Evolutionary conservation across 1,140 invertebrate species (phyloP).

Genomic region (Plutomurus gul): DNA sequence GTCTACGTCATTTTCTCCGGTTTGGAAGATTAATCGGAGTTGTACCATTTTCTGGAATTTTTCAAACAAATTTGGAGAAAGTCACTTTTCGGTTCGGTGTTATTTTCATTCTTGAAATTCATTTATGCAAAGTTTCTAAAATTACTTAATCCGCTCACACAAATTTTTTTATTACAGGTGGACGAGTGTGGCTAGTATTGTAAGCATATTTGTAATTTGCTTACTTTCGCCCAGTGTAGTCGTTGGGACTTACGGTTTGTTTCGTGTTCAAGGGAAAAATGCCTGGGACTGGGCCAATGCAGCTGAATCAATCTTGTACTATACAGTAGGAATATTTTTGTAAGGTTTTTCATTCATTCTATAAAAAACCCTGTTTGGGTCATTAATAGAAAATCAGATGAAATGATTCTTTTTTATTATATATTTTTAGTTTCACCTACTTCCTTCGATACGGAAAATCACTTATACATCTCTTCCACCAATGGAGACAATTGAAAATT

Average conservation of each 20-base stretch:
- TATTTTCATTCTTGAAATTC: background rate
- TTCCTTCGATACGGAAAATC: background rate
- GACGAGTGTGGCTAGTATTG: constrained; percentile 2
- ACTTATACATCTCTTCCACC: background rate
- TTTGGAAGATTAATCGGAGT: constrained; percentile 40
- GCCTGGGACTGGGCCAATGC: constrained; percentile 3
- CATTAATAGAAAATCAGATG: too few species aligned
- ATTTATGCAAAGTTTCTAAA: background rate
- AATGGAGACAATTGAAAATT: background rate
- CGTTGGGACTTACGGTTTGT: background rate
- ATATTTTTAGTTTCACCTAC: constrained; percentile 6
- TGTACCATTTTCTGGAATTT: constrained; percentile 35
- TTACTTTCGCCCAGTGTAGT: background rate
- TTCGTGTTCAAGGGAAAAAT: constrained; percentile 3
- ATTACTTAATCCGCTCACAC: too few species aligned
- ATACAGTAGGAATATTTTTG: constrained; percentile 35
- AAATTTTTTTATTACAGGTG: background rate
- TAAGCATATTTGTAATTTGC: background rate
- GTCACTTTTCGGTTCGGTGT: constrained; percentile 21
- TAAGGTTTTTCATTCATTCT: background rate
- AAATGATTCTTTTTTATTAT: background rate
- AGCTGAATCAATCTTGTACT: constrained; percentile 3
- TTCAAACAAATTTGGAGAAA: background rate
- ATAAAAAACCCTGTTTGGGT: too few species aligned
- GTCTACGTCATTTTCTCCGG: constrained; percentile 13